These are phyloP conservation scores for Drosophila nasuta DNA, from an alignment of 1,140 invertebrate species.

Conservation along the genomic window DNA sequence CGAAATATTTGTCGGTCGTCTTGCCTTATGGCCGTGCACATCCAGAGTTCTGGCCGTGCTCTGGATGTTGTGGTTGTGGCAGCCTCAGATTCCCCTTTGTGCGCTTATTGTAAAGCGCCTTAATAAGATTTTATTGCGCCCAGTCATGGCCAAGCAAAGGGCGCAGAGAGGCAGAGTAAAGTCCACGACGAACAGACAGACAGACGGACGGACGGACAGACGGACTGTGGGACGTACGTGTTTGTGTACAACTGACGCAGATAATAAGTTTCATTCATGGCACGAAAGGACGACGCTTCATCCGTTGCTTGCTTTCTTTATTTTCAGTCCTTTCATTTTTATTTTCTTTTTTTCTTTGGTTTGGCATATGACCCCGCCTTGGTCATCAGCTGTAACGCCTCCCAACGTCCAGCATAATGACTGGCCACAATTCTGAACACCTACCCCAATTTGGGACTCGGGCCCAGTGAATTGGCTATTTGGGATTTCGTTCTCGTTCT, in stretches of 20 bases:
- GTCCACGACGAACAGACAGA: not conserved
- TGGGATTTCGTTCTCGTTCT: constrained; percentile 39
- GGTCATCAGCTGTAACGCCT: constrained; percentile 20
- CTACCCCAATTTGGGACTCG: constrained; percentile 22
- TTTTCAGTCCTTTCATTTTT: not conserved
- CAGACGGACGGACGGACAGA: constrained; percentile 1
- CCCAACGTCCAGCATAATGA: constrained; percentile 33
- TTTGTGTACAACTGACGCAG: constrained; percentile 67
- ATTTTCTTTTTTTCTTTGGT: no score
- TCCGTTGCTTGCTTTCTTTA: constrained; percentile 28
- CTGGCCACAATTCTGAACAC: constrained; percentile 36
- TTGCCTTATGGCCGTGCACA: constrained; percentile 8
- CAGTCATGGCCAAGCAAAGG: constrained; percentile 48
- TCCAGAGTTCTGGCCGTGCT: not conserved
- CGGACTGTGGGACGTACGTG: constrained; percentile 47
- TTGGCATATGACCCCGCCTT: not conserved
- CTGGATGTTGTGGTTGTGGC: not conserved
- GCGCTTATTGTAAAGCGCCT: constrained; percentile 67
- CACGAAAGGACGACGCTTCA: constrained; percentile 8
- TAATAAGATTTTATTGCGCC: constrained; percentile 80
- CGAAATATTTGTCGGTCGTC: constrained; percentile 24
- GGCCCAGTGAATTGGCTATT: constrained; percentile 44
- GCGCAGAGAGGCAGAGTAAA: not conserved
- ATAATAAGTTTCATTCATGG: constrained; percentile 66
- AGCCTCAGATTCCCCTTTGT: constrained; percentile 37